phyloP scores from a whole-genome alignment of 92 coral and sea anemone species.

The Zoanthus sansibaricus region DNA sequence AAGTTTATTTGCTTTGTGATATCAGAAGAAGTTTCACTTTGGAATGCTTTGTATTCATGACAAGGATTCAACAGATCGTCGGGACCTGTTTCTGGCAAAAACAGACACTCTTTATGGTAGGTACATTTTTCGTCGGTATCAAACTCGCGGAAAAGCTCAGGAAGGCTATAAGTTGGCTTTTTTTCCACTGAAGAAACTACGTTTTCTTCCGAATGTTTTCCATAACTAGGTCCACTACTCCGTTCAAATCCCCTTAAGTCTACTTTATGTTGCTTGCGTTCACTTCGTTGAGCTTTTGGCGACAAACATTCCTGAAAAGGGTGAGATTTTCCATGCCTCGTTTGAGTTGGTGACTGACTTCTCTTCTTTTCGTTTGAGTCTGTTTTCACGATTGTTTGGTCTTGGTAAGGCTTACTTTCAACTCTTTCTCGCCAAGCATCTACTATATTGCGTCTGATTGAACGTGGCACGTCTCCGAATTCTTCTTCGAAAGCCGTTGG shows the following conservation, averaged over 20 bases:
- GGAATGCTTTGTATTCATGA: conserved; percentile 49
- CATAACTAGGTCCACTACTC: not conserved
- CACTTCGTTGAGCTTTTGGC: not conserved
- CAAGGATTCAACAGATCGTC: conserved; percentile 54
- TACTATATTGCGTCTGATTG: conserved; percentile 37
- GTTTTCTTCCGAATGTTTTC: not conserved
- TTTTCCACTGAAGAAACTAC: not conserved
- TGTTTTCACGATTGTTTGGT: not conserved
- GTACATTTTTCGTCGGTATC: conserved; percentile 32
- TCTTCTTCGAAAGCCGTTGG: conserved; percentile 44
- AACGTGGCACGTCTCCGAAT: conserved; percentile 29
- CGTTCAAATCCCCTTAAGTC: not conserved
- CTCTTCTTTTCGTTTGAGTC: not conserved
- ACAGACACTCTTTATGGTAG: not conserved
- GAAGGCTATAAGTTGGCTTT: not conserved
- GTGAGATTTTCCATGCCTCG: not conserved
- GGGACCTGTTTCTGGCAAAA: conserved; percentile 57
- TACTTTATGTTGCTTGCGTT: not conserved
- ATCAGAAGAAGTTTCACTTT: not conserved
- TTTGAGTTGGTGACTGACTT: conserved; percentile 20
- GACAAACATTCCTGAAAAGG: not conserved
- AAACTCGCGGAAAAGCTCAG: conserved; percentile 28
- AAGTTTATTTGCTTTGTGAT: conserved; percentile 31
- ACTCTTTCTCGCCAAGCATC: conserved; percentile 41
- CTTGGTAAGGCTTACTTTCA: not conserved